Evolutionary conservation across 2,888 invertebrate species (phyloP).

Genomic region (Andrena camellia): DNA sequence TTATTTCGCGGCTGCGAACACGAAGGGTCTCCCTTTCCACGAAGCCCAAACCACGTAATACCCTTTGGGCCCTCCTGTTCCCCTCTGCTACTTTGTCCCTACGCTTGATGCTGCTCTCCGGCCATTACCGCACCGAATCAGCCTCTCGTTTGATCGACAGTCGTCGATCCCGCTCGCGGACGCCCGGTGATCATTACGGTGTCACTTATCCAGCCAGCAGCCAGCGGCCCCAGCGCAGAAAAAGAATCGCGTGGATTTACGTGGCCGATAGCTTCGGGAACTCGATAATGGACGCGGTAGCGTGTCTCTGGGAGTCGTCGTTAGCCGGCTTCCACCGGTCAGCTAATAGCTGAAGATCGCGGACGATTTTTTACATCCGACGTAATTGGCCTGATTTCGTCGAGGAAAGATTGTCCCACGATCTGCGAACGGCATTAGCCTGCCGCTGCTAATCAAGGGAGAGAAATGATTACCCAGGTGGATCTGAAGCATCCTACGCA

Average conservation of each 20-base stretch:
- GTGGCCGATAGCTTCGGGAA: conserved; percentile 15
- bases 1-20: conserved; percentile 77
- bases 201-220: conserved; percentile 23
- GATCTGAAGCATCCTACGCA: not conserved
- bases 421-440: not conserved
- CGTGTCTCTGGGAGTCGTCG: not conserved
- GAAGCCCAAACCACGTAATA: conserved; percentile 67
- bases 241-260: not conserved
- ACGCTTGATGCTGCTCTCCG: conserved; percentile 19
- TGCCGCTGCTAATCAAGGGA: not conserved
- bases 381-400: not conserved
- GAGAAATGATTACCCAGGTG: not conserved
- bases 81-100: conserved; percentile 32
- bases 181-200: conserved; percentile 32
- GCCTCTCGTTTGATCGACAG: conserved; percentile 65
- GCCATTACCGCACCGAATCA: conserved; percentile 41
- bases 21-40: conserved; percentile 67
- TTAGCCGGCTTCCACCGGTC: not conserved
- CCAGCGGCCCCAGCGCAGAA: not conserved
- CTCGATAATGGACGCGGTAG: conserved; percentile 25
- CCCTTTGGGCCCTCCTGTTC: conserved; percentile 43
- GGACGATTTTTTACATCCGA: not conserved
- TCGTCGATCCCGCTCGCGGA: conserved; percentile 22
- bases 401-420: not conserved
- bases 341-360: not conserved